A percentile compares a stretch with the other conserved stretches of the same genome.
These are phyloP conservation scores for Ceyx margarethae DNA, from an alignment of 2,113 vertebrate genomes.

Conservation along the genomic window DNA sequence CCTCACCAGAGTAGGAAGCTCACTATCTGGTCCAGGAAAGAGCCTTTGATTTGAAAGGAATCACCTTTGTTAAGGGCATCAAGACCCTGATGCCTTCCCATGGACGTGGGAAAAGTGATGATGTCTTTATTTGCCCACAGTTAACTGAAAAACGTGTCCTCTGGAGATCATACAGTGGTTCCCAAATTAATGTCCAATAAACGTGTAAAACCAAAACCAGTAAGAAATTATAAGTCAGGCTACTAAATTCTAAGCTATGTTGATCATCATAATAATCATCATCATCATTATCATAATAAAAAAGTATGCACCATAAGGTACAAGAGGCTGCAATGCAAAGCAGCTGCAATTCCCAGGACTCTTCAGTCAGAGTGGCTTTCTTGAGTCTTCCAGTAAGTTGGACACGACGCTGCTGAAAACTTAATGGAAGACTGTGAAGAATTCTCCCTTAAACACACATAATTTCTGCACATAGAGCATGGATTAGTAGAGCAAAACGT, in stretches of 20 bases:
- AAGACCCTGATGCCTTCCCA: neutral
- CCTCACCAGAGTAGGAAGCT: neutral
- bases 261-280: constrained; percentile 62
- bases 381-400: neutral
- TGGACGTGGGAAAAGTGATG: neutral
- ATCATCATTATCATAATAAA: constrained; percentile 55
- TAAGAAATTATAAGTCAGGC: constrained; percentile 76
- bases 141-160: constrained; percentile 17
- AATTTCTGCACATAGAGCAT: constrained; percentile 17
- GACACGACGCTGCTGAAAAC: constrained; percentile 7
- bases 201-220: constrained; percentile 58
- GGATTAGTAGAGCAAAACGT: constrained; percentile 57
- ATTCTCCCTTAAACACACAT: constrained; percentile 16
- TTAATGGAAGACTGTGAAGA: constrained; percentile 49
- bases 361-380: constrained; percentile 69
- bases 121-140: neutral
- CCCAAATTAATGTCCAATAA: constrained; percentile 13
- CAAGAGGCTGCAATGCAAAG: constrained; percentile 77
- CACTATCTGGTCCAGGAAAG: neutral
- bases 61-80: neutral
- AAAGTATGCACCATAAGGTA: constrained; percentile 76
- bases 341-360: constrained; percentile 71
- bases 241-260: constrained; percentile 74
- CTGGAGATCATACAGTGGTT: constrained; percentile 42
- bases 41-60: neutral